Evolutionary conservation across 2,888 invertebrate genomes (phyloP).

Genomic region (Coelinius sp.): DNA sequence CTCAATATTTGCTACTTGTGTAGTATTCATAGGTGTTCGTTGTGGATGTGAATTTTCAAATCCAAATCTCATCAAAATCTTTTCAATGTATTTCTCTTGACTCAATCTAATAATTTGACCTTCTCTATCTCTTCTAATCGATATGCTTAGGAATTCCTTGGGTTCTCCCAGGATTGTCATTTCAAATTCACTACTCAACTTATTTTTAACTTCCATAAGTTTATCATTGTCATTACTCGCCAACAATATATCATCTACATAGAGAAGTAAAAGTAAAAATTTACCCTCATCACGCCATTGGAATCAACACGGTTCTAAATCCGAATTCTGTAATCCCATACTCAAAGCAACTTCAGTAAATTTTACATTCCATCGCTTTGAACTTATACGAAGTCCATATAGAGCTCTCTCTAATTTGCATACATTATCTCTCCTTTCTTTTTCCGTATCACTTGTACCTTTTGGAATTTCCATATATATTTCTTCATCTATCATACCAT

Average conservation of each 20-base stretch:
- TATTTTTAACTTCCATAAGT: not conserved
- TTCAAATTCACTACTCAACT: slow-evolving; percentile 30
- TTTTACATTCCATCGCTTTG: not conserved
- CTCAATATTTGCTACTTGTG: slow-evolving; percentile 18
- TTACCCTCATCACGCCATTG: not conserved
- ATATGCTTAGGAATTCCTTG: slow-evolving; percentile 41
- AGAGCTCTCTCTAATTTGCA: not conserved
- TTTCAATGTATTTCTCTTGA: slow-evolving; percentile 40
- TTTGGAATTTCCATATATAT: slow-evolving; percentile 44
- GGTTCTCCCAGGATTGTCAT: slow-evolving; percentile 43
- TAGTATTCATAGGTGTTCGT: not conserved
- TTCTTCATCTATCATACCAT: slow-evolving; percentile 42
- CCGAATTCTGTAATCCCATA: not conserved
- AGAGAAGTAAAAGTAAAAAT: slow-evolving; percentile 39
- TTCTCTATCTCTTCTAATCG: slow-evolving; percentile 35
- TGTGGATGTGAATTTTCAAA: slow-evolving; percentile 45
- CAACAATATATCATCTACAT: no score
- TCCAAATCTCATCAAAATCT: slow-evolving; percentile 38
- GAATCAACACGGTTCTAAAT: not conserved
- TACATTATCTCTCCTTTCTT: not conserved
- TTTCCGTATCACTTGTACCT: no score
- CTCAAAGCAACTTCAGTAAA: not conserved
- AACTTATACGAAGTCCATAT: not conserved
- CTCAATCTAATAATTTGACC: slow-evolving; percentile 24
- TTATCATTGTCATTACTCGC: slow-evolving; percentile 1